Evolutionary conservation across 2,797 vertebrate genomes (phyloP), one percentile per base, ranked within the genome.

Genomic region (Pseudopleuronectes americanus): DNA sequence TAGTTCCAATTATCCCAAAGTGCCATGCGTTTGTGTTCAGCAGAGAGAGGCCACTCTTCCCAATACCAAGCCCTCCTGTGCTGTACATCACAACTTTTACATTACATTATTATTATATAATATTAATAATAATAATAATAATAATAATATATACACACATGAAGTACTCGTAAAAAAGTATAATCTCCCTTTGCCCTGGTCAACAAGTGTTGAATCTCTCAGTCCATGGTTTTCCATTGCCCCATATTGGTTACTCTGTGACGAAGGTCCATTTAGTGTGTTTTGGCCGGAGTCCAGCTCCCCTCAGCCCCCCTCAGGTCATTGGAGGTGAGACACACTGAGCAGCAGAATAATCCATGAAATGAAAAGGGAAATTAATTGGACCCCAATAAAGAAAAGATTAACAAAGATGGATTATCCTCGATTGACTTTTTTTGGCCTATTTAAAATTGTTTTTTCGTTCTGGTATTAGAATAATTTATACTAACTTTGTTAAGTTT

Each of bases 301-400:
- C 4, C 0, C 49, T 26, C 45, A 79, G 64, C 51, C 67, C 60
- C 31, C 14, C 70, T 84, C 70, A 64, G 82, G 82, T 83, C 82
- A 72, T 72, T 64, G 53, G 79, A 89, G 84, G 87, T 84, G 77
- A 88, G 79, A 75, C 75, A 74, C 78, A 77, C 54, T 23, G 71
- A 36, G 68, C 52, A 60, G 70, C 76, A 68, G 80, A 88, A 89
- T 83, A 79, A 79, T 71, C 69, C 64, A 31, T 77, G 77, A 79
- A 86, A 87, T 90, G 58, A 85, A 86, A 74, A 38, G 28, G 68
- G 71, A 78, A 85, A 84, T 87, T 76, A 87, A 89, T 86, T 84
- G 78, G 78, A 79, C 63, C 52, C 63, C 69, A 81, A 75, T 83
- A 81, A 83, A 68, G 66, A 76, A 71, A 72, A 77, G 76, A 88